Percentiles rank a stretch among this genome's conserved stretches.
These are phyloP conservation scores for Ladona fulva DNA, from an alignment of 1,140 invertebrate genomes.

Conservation along the genomic window DNA sequence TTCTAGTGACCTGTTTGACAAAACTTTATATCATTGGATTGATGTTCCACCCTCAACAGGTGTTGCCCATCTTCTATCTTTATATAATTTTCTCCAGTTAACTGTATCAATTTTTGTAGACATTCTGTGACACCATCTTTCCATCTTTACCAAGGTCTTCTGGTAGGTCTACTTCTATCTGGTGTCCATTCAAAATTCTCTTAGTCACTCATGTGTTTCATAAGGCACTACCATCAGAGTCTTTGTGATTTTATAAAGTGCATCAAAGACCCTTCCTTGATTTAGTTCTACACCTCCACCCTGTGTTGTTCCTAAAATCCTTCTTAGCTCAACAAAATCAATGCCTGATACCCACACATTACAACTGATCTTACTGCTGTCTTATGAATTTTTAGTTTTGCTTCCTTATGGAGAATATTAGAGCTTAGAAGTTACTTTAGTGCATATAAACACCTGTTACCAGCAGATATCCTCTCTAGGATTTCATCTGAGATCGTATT, in stretches of 20 bases:
- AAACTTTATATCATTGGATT: too few species aligned
- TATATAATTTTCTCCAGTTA: too few species aligned
- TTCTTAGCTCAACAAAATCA: neutral
- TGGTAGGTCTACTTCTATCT: too few species aligned
- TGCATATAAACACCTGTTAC: neutral
- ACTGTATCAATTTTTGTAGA: too few species aligned
- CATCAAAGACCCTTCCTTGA: neutral
- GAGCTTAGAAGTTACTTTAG: neutral
- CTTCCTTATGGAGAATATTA: neutral
- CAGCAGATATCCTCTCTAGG: neutral
- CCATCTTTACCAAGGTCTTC: too few species aligned
- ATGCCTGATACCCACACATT: neutral
- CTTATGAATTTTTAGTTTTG: neutral
- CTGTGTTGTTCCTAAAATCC: neutral
- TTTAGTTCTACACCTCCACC: neutral
- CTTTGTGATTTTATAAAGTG: neutral
- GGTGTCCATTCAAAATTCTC: too few species aligned
- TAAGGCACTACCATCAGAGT: neutral
- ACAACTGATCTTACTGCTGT: neutral
- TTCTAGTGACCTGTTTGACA: too few species aligned
- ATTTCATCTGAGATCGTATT: neutral
- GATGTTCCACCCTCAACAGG: too few species aligned
- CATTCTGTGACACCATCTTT: too few species aligned
- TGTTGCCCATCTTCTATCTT: too few species aligned
- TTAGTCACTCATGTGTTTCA: neutral